Conservation (phyloP, 1,140 invertebrate genomes). For the Monochamus saltuarius region DNA sequence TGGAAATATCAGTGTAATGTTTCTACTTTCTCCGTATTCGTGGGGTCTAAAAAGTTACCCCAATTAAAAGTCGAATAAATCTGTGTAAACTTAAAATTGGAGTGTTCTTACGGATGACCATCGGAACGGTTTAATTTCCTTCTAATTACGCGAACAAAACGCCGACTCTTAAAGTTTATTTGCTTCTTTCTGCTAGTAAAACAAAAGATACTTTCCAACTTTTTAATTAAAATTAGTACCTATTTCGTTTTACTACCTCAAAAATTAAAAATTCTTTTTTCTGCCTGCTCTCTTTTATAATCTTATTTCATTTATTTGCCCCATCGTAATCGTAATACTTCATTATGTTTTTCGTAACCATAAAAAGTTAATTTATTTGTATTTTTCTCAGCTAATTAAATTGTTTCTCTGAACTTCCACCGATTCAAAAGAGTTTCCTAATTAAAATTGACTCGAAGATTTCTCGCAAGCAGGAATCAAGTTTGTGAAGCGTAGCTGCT, state of each 20-base stretch:
- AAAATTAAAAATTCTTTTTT: constrained; percentile 47
- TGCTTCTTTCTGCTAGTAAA: constrained; percentile 34
- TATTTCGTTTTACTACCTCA: constrained; percentile 49
- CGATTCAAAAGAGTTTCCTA: constrained; percentile 16
- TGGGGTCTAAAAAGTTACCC: constrained; percentile 1
- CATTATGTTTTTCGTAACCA: constrained; percentile 24
- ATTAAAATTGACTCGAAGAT: constrained; percentile 10
- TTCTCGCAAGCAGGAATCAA: no score
- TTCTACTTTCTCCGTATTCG: no score
- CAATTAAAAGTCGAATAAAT: constrained; percentile 13
- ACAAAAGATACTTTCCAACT: constrained; percentile 49
- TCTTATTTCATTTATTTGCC: constrained; percentile 30
- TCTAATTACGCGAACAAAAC: constrained; percentile 19
- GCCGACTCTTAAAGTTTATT: constrained; percentile 18
- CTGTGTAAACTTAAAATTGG: constrained; percentile 10
- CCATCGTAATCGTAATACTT: constrained; percentile 29
- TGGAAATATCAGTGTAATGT: no score
- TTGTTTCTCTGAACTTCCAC: constrained; percentile 22
- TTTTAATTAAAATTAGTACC: constrained; percentile 51
- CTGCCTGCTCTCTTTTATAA: constrained; percentile 31
- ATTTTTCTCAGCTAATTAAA: constrained; percentile 21
- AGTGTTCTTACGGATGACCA: constrained; percentile 18
- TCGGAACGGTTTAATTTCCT: constrained; percentile 19
- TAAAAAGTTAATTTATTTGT: constrained; percentile 23
- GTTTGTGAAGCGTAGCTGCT: no score